Base-by-base conservation (phyloP, 1,140 invertebrate genomes). In the Ptiloglossa arizonensis region DNA sequence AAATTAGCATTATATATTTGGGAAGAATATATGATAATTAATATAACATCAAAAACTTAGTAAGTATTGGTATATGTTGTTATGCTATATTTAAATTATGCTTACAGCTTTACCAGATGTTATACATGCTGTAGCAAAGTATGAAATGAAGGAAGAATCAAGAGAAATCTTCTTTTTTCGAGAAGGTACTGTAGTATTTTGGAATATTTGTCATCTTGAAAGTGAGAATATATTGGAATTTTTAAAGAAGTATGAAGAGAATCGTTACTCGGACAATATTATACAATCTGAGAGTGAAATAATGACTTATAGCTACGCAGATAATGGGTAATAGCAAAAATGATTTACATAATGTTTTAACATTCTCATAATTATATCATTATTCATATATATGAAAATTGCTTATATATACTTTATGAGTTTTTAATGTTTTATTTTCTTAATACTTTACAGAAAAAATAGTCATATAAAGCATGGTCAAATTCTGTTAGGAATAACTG, bases 121-220 rank as follows among this genome's bases (percentile, higher is more conserved):
- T 4, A 88, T 97, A 9, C 95, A 96, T 90, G 95, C 96, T 2
- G 90, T 93, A 4, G 96, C 96, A 6, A 96, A 96, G 84, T 97
- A 97, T 90, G 93, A 94, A 87, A 93, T 96, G 6, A 94, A 93
- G 19, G 87, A 93, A 41, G 96, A 97, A 88, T 93, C 94, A 0
- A 93, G 96, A 52, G 96, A 97, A 90, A 95, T 97, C 77, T 97
- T 96, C 90, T 96, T 98, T 87, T 98, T 97, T 88, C 94, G 96
- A 59, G 97, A 98, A 93, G 97, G 97, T 13, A 95, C 96, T 27
- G 95, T 97, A 19, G 96, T 99, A 0, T 96, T 98, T 90, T 99
- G 98, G 98, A 99, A 99, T 93, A 95, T 98, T 76, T 94, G 95
- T 32, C 96, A 98, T 78, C 86, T 97, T 62, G 98, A 99, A 89